Conservation (phyloP, 2,797 vertebrate species). For the Clangula hyemalis region DNA sequence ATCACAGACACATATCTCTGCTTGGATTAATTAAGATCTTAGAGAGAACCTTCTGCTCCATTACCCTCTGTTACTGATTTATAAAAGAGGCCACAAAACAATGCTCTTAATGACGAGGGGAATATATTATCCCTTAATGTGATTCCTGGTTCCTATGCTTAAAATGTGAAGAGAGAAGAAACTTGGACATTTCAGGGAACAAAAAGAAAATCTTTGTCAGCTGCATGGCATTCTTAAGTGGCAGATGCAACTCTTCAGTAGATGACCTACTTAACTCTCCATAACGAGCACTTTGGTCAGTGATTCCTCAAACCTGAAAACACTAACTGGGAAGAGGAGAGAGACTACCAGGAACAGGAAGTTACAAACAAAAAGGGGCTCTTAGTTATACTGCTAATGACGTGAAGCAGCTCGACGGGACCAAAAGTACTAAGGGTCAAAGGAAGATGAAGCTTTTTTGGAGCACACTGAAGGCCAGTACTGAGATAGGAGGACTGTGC, state of each 20-base stretch:
- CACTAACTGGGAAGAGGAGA: background rate
- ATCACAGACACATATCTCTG: conserved; percentile 23
- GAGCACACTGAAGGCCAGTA: background rate
- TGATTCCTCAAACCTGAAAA: background rate
- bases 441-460: background rate
- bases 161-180: background rate
- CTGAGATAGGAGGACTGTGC: background rate
- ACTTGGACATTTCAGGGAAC: background rate
- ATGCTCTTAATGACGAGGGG: conserved; percentile 20
- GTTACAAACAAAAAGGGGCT: background rate
- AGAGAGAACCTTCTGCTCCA: conserved; percentile 47
- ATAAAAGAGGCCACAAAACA: conserved; percentile 33
- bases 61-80: conserved; percentile 49
- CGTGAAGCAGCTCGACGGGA: background rate
- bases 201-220: background rate
- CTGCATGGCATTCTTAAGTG: background rate
- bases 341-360: background rate
- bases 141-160: background rate
- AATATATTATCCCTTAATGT: conserved; percentile 18
- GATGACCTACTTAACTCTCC: background rate
- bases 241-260: background rate
- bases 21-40: conserved; percentile 52
- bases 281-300: background rate
- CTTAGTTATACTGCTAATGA: background rate
- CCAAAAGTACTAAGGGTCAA: background rate